phyloP scores from a whole-genome alignment of 2,113 vertebrate species.

The Polypterus senegalus region DNA sequence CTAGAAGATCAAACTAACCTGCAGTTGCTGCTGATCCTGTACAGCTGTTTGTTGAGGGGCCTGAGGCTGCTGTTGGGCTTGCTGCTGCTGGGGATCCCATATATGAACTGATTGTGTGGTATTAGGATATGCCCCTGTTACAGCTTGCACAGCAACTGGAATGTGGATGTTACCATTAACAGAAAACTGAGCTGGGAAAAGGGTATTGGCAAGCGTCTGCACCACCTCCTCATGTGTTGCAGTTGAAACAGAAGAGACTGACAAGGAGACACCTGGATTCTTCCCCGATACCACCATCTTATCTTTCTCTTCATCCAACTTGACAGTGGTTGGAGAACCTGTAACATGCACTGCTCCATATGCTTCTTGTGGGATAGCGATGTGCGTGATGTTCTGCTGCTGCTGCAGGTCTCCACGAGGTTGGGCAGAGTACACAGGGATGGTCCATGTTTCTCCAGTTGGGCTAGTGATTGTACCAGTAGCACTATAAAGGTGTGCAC shows the following conservation, averaged over 20 bases:
- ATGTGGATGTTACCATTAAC: slow-evolving; percentile 99
- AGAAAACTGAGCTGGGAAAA: slow-evolving; percentile 88
- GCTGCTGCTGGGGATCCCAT: slow-evolving; percentile 90
- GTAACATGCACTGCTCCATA: slow-evolving; percentile 85
- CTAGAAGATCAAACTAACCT: slow-evolving; percentile 46
- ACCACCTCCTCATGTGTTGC: slow-evolving; percentile 89
- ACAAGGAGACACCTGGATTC: slow-evolving; percentile 25
- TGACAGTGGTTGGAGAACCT: slow-evolving; percentile 58
- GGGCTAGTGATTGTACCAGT: slow-evolving; percentile 97
- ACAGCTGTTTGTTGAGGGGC: slow-evolving; percentile 17
- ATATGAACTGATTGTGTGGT: slow-evolving; percentile 90
- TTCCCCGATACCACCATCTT: slow-evolving; percentile 64
- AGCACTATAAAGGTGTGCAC: slow-evolving; percentile 87
- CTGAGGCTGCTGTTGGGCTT: slow-evolving; percentile 54
- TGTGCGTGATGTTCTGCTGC: slow-evolving; percentile 92
- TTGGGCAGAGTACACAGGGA: slow-evolving; percentile 87
- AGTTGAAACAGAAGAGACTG: slow-evolving; percentile 47
- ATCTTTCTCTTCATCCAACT: slow-evolving; percentile 82
- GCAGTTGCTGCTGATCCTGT: slow-evolving; percentile 81
- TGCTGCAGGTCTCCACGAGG: slow-evolving; percentile 77
- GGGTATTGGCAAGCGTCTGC: slow-evolving; percentile 78
- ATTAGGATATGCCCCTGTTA: slow-evolving; percentile 82
- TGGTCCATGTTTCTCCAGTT: slow-evolving; percentile 96
- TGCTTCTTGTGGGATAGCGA: slow-evolving; percentile 93
- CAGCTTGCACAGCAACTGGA: slow-evolving; percentile 94